phyloP scores from a whole-genome alignment of 2,113 vertebrate species.

The Protomyctophum bolini region DNA sequence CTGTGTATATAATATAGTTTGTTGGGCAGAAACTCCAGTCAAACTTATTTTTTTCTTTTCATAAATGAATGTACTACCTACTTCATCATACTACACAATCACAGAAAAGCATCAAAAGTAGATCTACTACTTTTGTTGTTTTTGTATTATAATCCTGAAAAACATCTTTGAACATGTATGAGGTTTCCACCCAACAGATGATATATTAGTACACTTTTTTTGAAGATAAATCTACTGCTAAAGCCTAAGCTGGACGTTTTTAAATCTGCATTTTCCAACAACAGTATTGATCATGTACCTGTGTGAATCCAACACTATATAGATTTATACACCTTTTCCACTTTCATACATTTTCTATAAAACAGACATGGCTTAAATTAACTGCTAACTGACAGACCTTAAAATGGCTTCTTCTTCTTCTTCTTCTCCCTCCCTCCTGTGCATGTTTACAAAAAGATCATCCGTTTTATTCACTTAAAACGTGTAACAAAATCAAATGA shows the following conservation, averaged over 20 bases:
- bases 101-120: too few species aligned
- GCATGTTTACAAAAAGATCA: slow-evolving; percentile 58
- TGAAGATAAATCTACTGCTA: slow-evolving; percentile 63
- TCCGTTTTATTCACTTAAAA: slow-evolving; percentile 32
- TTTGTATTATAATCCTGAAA: too few species aligned
- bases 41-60: too few species aligned
- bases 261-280: slow-evolving; percentile 61
- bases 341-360: slow-evolving; percentile 75
- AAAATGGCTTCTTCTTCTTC: slow-evolving; percentile 61
- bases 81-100: too few species aligned
- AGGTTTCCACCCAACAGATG: too few species aligned
- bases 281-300: slow-evolving; percentile 56
- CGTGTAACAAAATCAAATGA: slow-evolving; percentile 20
- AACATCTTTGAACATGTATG: too few species aligned
- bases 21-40: too few species aligned
- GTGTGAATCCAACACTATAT: slow-evolving; percentile 53
- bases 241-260: slow-evolving; percentile 68
- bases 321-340: slow-evolving; percentile 69
- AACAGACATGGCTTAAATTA: slow-evolving; percentile 79
- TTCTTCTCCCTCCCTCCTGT: slow-evolving; percentile 38
- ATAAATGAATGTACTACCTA: too few species aligned
- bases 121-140: too few species aligned
- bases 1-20: too few species aligned
- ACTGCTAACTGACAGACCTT: slow-evolving; percentile 61
- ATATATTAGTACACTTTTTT: too few species aligned